Percentiles rank a stretch among this genome's conserved stretches.
Evolutionary conservation across 2,113 vertebrate species (phyloP).

Genomic region (Eurystomus gularis): DNA sequence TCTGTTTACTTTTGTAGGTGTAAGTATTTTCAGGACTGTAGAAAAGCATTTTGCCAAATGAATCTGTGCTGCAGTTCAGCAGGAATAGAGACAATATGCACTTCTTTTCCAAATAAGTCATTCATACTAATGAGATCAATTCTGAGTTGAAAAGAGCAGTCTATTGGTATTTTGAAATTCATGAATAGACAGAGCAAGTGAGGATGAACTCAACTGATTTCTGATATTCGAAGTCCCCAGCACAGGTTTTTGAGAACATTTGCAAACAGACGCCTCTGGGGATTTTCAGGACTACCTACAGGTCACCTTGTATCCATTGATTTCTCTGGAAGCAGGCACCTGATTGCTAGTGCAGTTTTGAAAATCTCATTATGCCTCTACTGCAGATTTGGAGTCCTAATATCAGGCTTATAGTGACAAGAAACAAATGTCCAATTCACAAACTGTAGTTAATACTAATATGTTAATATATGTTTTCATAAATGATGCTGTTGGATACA

Average conservation of each 20-base stretch:
- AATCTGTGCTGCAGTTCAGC: background rate
- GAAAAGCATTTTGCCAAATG: background rate
- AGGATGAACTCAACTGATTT: background rate
- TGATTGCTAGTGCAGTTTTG: background rate
- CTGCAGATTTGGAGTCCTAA: background rate
- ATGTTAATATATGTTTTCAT: background rate
- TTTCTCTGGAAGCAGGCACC: background rate
- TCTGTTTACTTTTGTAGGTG: background rate
- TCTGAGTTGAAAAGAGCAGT: background rate
- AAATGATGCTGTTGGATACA: background rate
- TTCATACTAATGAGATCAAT: background rate
- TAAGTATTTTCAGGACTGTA: background rate
- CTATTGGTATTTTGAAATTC: background rate
- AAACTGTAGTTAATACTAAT: background rate
- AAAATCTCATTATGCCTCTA: background rate
- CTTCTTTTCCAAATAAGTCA: background rate
- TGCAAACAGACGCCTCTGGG: background rate
- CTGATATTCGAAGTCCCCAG: background rate
- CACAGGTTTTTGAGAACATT: background rate
- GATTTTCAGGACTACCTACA: background rate
- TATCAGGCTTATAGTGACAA: background rate
- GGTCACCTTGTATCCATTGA: constrained; percentile 11
- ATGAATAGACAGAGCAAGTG: background rate
- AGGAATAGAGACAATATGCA: background rate
- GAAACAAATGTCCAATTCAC: background rate